phyloP scores from a whole-genome alignment of 2,797 vertebrate genomes.

The Coregonus suidteri region DNA sequence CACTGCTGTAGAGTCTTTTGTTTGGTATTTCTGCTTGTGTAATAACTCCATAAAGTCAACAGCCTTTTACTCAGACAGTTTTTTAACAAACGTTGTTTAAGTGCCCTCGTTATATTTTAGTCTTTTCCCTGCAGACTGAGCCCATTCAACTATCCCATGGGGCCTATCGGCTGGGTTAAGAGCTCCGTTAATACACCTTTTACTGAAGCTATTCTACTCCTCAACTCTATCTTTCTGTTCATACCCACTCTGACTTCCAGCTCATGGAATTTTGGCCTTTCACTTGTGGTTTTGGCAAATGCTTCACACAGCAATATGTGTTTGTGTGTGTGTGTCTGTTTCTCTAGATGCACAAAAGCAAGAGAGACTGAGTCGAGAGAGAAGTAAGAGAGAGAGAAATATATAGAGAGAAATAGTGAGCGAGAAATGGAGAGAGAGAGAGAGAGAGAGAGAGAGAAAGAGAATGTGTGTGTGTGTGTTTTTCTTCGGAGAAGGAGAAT shows the following conservation, averaged over 20 bases:
- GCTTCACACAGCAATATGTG: slow-evolving; percentile 77
- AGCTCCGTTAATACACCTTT: slow-evolving; percentile 46
- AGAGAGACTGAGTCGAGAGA: neutral
- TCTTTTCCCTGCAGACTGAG: slow-evolving; percentile 58
- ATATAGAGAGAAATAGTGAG: too few relatives aligned
- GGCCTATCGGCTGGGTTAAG: slow-evolving; percentile 53
- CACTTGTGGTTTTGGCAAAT: slow-evolving; percentile 85
- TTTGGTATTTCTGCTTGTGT: neutral
- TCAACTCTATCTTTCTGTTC: slow-evolving; percentile 63
- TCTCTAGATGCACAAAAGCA: slow-evolving; percentile 2
- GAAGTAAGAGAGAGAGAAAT: slow-evolving; percentile 12
- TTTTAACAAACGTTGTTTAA: slow-evolving; percentile 48
- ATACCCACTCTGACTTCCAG: slow-evolving; percentile 74
- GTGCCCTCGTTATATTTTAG: slow-evolving; percentile 54
- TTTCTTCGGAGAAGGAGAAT: slow-evolving; percentile 62
- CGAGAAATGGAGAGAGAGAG: slow-evolving; percentile 15
- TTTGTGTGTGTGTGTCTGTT: slow-evolving; percentile 20
- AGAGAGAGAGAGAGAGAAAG: neutral
- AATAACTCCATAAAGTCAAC: slow-evolving; percentile 45
- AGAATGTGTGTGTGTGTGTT: neutral
- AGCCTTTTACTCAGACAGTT: slow-evolving; percentile 23
- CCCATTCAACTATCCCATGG: slow-evolving; percentile 49
- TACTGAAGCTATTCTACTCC: slow-evolving; percentile 49
- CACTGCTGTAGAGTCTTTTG: neutral
- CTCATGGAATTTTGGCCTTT: slow-evolving; percentile 83